Conservation (phyloP, 2,797 vertebrate genomes). For the Thripadectes ignobilis region DNA sequence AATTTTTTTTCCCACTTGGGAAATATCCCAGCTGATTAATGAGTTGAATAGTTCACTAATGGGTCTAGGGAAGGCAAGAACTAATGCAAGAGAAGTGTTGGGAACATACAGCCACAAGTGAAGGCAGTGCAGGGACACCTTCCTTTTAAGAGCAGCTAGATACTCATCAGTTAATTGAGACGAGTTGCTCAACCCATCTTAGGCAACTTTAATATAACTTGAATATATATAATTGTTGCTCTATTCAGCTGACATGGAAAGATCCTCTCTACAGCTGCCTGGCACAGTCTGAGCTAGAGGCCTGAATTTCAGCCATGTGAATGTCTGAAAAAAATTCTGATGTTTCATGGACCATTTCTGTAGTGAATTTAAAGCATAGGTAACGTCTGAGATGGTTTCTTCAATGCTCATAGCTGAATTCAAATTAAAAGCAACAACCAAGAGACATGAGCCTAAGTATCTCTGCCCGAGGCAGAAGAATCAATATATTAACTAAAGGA, state of each 20-base stretch:
- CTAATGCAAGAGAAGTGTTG: neutral
- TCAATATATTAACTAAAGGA: neutral
- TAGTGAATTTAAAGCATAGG: neutral
- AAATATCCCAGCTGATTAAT: neutral
- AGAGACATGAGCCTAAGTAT: neutral
- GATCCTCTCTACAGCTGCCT: neutral
- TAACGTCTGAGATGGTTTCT: neutral
- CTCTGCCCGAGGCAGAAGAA: slow-evolving; percentile 10
- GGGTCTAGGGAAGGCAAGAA: neutral
- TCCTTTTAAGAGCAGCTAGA: neutral
- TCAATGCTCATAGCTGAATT: neutral
- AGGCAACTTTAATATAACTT: neutral
- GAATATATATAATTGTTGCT: neutral
- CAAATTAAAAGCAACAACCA: slow-evolving; percentile 39
- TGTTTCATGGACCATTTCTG: neutral
- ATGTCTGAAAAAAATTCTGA: neutral
- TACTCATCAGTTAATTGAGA: neutral
- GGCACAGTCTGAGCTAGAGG: neutral
- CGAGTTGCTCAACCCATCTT: neutral
- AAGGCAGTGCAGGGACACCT: neutral
- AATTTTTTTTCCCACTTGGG: neutral
- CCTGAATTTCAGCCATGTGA: neutral
- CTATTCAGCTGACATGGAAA: neutral
- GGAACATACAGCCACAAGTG: neutral
- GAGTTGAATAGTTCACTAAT: neutral